These are phyloP conservation scores for Eurystomus glaucurus DNA, from an alignment of 2,797 vertebrate species.

Conservation along the genomic window DNA sequence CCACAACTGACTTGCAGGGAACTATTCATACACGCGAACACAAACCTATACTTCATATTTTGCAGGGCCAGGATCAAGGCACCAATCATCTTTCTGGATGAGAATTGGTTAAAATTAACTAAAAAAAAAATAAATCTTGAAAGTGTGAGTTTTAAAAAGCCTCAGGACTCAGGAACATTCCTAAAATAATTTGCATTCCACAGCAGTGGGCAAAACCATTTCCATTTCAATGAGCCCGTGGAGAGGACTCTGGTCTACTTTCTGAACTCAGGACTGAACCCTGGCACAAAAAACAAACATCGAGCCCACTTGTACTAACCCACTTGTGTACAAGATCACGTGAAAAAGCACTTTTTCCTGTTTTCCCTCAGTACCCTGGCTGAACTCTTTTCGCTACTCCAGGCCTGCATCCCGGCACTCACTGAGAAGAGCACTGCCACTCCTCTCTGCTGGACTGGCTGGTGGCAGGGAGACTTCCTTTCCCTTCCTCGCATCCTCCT, in stretches of 20 bases:
- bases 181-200: constrained; percentile 77
- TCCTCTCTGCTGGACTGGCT: neutral
- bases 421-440: neutral
- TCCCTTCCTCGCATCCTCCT: neutral
- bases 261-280: constrained; percentile 12
- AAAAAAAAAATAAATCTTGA: neutral
- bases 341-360: constrained; percentile 34
- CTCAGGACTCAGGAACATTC: constrained; percentile 67
- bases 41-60: constrained; percentile 33
- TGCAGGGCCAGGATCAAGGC: neutral
- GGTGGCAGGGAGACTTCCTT: neutral
- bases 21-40: neutral
- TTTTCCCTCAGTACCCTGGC: neutral
- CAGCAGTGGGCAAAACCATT: constrained; percentile 63
- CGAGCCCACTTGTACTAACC: neutral
- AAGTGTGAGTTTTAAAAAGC: constrained; percentile 62
- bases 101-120: constrained; percentile 31
- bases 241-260: constrained; percentile 32
- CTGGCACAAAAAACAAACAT: constrained; percentile 53
- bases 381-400: neutral
- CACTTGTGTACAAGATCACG: neutral
- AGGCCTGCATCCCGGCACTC: neutral
- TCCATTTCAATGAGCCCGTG: constrained; percentile 74
- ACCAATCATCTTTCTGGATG: neutral
- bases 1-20: neutral